These are phyloP conservation scores for Heliornis fulica DNA, from an alignment of 2,113 vertebrate species.

Conservation along the genomic window DNA sequence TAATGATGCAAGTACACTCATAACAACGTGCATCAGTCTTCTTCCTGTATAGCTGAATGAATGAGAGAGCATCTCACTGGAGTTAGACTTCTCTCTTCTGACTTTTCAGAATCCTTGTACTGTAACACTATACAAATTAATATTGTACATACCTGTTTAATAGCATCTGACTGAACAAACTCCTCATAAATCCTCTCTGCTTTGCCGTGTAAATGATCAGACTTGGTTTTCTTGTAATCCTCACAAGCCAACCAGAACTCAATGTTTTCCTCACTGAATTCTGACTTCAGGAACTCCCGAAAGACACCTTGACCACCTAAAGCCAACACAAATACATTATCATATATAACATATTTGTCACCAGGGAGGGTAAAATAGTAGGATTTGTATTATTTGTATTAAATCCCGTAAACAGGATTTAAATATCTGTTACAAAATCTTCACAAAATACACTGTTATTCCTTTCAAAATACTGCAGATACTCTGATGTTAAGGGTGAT, in stretches of 20 bases:
- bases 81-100: neutral
- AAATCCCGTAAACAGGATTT: too few relatives aligned
- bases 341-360: neutral
- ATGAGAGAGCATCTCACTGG: neutral
- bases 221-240: constrained; percentile 82
- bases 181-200: constrained; percentile 84
- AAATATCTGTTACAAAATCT: neutral
- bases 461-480: neutral
- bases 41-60: neutral
- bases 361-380: neutral
- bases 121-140: neutral
- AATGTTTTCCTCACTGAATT: constrained; percentile 94
- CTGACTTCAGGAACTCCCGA: constrained; percentile 85
- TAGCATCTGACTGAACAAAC: constrained; percentile 84
- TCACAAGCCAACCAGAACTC: constrained; percentile 93
- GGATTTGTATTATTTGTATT: too few relatives aligned
- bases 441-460: neutral
- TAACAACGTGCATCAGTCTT: neutral
- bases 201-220: constrained; percentile 75
- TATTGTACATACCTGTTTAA: constrained; percentile 80
- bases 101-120: neutral
- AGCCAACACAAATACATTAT: neutral
- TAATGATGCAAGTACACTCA: neutral
- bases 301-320: constrained; percentile 83
- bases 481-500: neutral